phyloP scores from a whole-genome alignment of 1,140 invertebrate genomes.

The Octopus bimaculoides region DNA sequence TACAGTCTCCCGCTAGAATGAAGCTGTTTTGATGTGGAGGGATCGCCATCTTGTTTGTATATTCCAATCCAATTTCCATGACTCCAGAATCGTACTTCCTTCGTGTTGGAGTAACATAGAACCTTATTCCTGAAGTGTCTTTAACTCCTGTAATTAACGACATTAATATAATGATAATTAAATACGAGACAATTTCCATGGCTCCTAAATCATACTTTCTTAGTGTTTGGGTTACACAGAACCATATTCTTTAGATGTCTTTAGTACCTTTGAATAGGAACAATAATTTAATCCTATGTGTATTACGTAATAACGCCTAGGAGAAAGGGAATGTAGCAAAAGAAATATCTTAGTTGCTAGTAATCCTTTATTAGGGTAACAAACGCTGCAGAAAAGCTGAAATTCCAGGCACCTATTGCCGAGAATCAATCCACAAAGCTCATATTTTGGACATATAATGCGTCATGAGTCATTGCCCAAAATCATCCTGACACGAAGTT shows the following conservation, averaged over 20 bases:
- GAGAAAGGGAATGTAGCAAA: too few relatives aligned
- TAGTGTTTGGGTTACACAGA: slow-evolving; percentile 66
- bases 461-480: too few relatives aligned
- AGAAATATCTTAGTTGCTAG: too few relatives aligned
- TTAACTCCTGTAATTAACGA: slow-evolving; percentile 65
- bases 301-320: too few relatives aligned
- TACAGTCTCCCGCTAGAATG: slow-evolving; percentile 83
- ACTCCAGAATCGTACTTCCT: slow-evolving; percentile 88
- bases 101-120: slow-evolving; percentile 66
- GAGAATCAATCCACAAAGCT: too few relatives aligned
- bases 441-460: too few relatives aligned
- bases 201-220: slow-evolving; percentile 88
- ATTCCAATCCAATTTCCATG: slow-evolving; percentile 94
- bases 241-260: slow-evolving; percentile 85
- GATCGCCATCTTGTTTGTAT: slow-evolving; percentile 97
- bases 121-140: slow-evolving; percentile 85
- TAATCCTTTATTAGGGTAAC: too few relatives aligned
- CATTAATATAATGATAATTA: too few relatives aligned
- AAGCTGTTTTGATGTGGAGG: slow-evolving; percentile 78
- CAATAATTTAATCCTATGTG: too few relatives aligned
- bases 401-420: too few relatives aligned
- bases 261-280: slow-evolving; percentile 65
- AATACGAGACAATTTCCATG: slow-evolving; percentile 75
- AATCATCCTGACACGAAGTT: too few relatives aligned
- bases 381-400: too few relatives aligned